Conservation (phyloP, 2,797 vertebrate genomes). For the Sciurus carolinensis region DNA sequence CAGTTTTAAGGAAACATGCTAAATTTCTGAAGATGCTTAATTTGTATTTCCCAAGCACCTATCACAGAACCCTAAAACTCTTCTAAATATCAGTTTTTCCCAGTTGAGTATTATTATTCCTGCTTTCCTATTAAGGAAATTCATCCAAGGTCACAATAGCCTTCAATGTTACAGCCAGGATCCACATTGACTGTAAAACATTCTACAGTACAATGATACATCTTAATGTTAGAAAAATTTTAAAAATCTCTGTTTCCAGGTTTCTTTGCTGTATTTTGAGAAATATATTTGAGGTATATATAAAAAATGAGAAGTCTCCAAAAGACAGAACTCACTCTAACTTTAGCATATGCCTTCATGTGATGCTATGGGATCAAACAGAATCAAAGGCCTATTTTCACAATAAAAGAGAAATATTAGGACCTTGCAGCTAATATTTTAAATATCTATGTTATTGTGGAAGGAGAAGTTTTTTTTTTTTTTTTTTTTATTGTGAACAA, state of each 20-base stretch:
- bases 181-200: background rate
- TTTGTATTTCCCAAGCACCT: background rate
- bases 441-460: background rate
- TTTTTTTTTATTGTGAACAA: too few species aligned
- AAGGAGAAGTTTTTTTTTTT: background rate
- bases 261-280: background rate
- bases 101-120: background rate
- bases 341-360: background rate
- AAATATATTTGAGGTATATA: background rate
- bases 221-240: background rate
- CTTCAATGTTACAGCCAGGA: background rate
- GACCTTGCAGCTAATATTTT: background rate
- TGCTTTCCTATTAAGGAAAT: background rate
- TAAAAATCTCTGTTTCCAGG: background rate
- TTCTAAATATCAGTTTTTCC: background rate
- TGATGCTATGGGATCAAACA: background rate
- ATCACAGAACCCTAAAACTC: background rate
- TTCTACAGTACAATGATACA: fast-evolving
- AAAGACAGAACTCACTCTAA: background rate
- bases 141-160: fast-evolving
- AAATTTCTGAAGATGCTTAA: background rate
- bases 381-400: background rate
- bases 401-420: background rate
- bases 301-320: background rate
- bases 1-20: background rate